Conservation (phyloP, 2,888 invertebrate genomes). For the Hirtodrosophila duncani region DNA sequence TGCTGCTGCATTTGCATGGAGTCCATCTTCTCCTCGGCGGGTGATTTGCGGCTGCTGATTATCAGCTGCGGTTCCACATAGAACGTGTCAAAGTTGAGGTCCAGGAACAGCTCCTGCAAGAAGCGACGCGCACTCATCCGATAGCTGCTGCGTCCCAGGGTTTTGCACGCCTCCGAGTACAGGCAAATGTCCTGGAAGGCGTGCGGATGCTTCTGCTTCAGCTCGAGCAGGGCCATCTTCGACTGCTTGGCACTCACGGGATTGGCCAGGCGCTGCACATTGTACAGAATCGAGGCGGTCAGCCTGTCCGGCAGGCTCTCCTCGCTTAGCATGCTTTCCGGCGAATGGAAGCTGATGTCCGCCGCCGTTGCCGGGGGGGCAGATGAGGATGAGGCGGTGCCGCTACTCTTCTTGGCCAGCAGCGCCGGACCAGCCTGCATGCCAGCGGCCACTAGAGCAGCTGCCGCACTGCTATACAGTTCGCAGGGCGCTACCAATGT, state of each 20-base stretch:
- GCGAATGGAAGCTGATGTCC: slow-evolving; percentile 77
- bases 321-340: slow-evolving; percentile 78
- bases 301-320: slow-evolving; percentile 76
- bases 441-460: slow-evolving; percentile 56
- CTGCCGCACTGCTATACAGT: slow-evolving; percentile 58
- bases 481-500: slow-evolving; percentile 48
- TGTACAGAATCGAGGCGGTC: slow-evolving; percentile 81
- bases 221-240: slow-evolving; percentile 87
- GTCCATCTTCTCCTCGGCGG: slow-evolving; percentile 21
- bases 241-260: slow-evolving; percentile 89
- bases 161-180: slow-evolving; percentile 92
- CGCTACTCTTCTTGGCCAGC: slow-evolving; percentile 30
- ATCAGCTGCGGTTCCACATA: slow-evolving; percentile 80
- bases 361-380: slow-evolving; percentile 29
- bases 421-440: slow-evolving; percentile 50
- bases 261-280: slow-evolving; percentile 87
- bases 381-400: not conserved
- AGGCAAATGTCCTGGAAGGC: slow-evolving; percentile 92
- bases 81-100: slow-evolving; percentile 86
- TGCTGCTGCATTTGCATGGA: not conserved
- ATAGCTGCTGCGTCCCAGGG: slow-evolving; percentile 88
- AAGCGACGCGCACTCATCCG: slow-evolving; percentile 90
- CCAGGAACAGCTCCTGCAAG: slow-evolving; percentile 95
- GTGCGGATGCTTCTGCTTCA: slow-evolving; percentile 86
- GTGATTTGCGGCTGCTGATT: slow-evolving; percentile 68